phyloP scores from a whole-genome alignment of 2,797 vertebrate species.

The Rhynchonycteris naso region DNA sequence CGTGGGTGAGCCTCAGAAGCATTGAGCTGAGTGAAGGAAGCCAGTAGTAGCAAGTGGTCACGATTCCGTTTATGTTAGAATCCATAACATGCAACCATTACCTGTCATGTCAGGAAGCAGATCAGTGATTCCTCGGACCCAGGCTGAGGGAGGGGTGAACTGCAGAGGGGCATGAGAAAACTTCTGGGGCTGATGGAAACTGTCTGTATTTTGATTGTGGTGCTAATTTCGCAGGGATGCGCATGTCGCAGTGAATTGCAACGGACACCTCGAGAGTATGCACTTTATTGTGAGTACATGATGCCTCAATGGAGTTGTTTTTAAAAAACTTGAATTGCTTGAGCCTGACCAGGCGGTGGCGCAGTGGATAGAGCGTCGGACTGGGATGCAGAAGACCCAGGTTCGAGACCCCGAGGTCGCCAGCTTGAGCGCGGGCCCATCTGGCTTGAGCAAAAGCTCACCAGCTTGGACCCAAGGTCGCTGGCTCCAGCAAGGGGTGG shows the following conservation, averaged over 20 bases:
- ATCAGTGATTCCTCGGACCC: too few relatives aligned
- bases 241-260: background rate
- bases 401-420: too few relatives aligned
- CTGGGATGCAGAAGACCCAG: too few relatives aligned
- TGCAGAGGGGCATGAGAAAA: background rate
- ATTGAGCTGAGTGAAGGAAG: background rate
- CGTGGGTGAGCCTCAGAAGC: background rate
- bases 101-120: background rate
- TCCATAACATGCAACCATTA: background rate
- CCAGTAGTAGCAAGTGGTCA: background rate
- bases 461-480: too few relatives aligned
- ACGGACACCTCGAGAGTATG: background rate
- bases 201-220: background rate
- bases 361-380: too few relatives aligned
- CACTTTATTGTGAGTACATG: background rate
- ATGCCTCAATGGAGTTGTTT: too few relatives aligned
- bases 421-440: too few relatives aligned
- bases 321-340: constrained; percentile 8
- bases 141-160: background rate
- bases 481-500: too few relatives aligned
- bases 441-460: too few relatives aligned
- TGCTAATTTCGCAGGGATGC: background rate
- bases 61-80: background rate
- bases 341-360: too few relatives aligned
- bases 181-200: background rate